phyloP scores from a whole-genome alignment of 2,113 vertebrate species.

The Ciconia boyciana region DNA sequence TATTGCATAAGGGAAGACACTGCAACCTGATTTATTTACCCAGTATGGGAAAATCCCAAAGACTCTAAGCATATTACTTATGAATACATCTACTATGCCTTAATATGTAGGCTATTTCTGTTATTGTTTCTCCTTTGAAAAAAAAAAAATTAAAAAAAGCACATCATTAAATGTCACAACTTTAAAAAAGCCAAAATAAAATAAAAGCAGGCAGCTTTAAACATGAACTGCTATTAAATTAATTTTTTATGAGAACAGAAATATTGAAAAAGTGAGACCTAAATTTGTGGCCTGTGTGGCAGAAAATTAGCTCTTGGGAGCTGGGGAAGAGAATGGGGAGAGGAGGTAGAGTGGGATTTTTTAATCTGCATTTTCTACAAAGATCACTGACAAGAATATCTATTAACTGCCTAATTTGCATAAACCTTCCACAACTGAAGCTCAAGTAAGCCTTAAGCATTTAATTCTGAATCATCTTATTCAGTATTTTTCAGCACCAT shows the following conservation, averaged over 20 bases:
- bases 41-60: neutral
- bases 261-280: neutral
- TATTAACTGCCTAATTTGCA: conserved; percentile 40
- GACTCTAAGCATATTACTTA: neutral
- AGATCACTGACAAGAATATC: conserved; percentile 6
- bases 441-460: conserved; percentile 33
- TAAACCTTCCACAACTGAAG: neutral
- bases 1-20: neutral
- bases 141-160: neutral
- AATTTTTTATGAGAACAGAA: conserved; percentile 8
- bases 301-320: conserved; percentile 29
- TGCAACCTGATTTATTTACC: neutral
- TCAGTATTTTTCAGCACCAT: neutral
- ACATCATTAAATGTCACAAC: neutral
- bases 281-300: neutral
- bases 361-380: neutral
- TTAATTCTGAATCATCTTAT: conserved; percentile 19
- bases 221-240: neutral
- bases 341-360: neutral
- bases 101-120: neutral
- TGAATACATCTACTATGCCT: neutral
- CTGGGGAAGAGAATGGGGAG: neutral
- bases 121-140: neutral
- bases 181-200: neutral
- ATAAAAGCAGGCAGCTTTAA: neutral